Conservation (phyloP, 2,797 vertebrate genomes). For the Sebastiscus albofasciatus region DNA sequence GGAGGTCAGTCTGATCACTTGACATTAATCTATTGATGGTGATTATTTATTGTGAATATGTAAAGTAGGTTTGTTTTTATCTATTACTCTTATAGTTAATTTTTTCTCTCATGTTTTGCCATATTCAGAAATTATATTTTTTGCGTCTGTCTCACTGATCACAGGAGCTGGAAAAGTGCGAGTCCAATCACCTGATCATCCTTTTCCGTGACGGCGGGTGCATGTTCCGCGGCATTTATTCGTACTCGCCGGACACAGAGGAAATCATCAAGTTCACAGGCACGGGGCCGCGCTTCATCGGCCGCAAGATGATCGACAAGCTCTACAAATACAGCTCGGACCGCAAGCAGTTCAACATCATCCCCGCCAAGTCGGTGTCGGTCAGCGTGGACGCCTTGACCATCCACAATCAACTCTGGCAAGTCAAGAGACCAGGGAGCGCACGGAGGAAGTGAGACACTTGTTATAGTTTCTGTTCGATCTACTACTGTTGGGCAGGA, state of each 20-base stretch:
- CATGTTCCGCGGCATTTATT: conserved; percentile 95
- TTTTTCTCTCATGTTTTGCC: neutral
- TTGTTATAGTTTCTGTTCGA: conserved; percentile 12
- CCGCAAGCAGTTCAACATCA: conserved; percentile 95
- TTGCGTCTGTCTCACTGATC: neutral
- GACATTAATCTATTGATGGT: neutral
- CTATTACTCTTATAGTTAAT: accelerated
- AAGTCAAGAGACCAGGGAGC: conserved; percentile 90
- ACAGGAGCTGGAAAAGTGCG: conserved; percentile 95
- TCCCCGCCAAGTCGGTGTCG: conserved; percentile 95
- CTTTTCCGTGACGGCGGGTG: conserved; percentile 96
- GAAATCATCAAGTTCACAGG: conserved; percentile 94
- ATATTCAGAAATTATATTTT: neutral
- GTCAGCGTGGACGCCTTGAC: conserved; percentile 96
- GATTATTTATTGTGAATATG: neutral
- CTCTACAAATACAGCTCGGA: conserved; percentile 98
- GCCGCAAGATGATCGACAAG: conserved; percentile 96
- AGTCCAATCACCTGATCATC: conserved; percentile 98
- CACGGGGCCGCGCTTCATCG: conserved; percentile 90
- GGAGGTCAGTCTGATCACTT: conserved; percentile 83
- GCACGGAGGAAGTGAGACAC: conserved; percentile 85
- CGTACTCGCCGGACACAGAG: conserved; percentile 93
- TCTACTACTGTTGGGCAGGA: conserved; percentile 66
- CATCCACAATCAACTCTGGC: conserved; percentile 97
- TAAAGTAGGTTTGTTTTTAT: neutral